Base-by-base conservation (phyloP, 2,113 vertebrate species). In the Colaptes auratus region DNA sequence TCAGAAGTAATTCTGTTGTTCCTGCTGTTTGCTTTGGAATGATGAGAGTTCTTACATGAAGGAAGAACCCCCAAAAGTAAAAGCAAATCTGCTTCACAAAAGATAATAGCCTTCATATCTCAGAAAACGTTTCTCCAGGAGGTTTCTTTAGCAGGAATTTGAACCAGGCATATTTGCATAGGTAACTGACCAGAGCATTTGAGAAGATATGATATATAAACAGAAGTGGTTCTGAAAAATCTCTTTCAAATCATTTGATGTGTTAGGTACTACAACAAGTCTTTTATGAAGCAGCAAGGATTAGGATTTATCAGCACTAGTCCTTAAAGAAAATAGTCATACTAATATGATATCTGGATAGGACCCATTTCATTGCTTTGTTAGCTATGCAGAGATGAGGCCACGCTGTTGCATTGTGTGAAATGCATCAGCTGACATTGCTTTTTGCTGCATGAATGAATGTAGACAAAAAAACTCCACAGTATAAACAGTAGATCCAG, bases 401-500 rank as follows among this genome's bases (percentile, higher is more conserved):
- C 30, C 33, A 30, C 13, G 75, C 48, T 30, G 82, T 18, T 46
- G 56, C 7, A 60, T 20, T 82, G 36, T 1, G 1, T 84, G 82
- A 75, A 89, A 58, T 66, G 35, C 35, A 55, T 92, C 86, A 86
- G 69, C 79, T 96, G 91, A 86, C 64, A 4, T 44, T 82, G 92
- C 28, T 87, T 89, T 92, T 91, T 85, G 44, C 71, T 85, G 75
- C 72, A 42, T 82, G 79, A 88, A 76, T 88, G 27, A 85, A 77
- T 63, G 85, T 46, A 66, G 76, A 88, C 56, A 73, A 80, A 89
- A 88, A 81, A 60, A 1, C 44, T 56, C 13, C 24, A 36, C 35
- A 35, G 27, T 67, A 64, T 10, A 42, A 86, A 20, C n/a, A 91
- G 72, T 9, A 64, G 69, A 53, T 82, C 75, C 88, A 93, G 7